These are phyloP conservation scores for Esperia sulphurella DNA, from an alignment of 2,888 invertebrate species.

Conservation along the genomic window DNA sequence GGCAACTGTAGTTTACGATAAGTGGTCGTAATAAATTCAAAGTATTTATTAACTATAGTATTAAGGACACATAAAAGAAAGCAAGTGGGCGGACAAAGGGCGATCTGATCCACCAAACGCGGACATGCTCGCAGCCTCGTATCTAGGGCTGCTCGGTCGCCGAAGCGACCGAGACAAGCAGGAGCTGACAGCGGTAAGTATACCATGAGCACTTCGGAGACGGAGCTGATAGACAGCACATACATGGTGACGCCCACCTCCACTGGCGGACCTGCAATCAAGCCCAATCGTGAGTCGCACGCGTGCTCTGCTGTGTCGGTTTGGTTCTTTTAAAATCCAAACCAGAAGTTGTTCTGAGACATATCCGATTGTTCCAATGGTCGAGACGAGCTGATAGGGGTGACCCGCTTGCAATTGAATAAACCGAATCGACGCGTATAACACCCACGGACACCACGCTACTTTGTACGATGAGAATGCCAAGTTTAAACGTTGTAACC, in stretches of 20 bases:
- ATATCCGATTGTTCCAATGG: conserved; percentile 58
- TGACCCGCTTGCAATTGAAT: no score
- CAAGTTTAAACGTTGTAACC: no score
- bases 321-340: conserved; percentile 44
- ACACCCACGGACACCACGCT: not conserved
- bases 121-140: conserved; percentile 78
- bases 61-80: conserved; percentile 67
- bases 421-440: conserved; percentile 12
- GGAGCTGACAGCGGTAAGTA: conserved; percentile 68
- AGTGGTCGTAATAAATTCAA: conserved; percentile 27
- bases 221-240: conserved; percentile 98
- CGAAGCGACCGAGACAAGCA: conserved; percentile 68
- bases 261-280: conserved; percentile 95
- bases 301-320: conserved; percentile 45
- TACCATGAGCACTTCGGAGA: conserved; percentile 99
- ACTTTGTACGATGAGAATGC: no score
- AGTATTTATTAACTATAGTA: conserved; percentile 9
- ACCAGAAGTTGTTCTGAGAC: conserved; percentile 53
- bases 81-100: conserved; percentile 70
- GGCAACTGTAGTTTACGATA: not conserved
- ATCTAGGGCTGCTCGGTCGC: conserved; percentile 77
- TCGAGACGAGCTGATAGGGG: conserved; percentile 33
- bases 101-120: conserved; percentile 72
- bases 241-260: conserved; percentile 99
- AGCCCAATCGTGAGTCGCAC: conserved; percentile 72